Conservation (phyloP, 2,797 vertebrate genomes). For the Sebastes variabilis region DNA sequence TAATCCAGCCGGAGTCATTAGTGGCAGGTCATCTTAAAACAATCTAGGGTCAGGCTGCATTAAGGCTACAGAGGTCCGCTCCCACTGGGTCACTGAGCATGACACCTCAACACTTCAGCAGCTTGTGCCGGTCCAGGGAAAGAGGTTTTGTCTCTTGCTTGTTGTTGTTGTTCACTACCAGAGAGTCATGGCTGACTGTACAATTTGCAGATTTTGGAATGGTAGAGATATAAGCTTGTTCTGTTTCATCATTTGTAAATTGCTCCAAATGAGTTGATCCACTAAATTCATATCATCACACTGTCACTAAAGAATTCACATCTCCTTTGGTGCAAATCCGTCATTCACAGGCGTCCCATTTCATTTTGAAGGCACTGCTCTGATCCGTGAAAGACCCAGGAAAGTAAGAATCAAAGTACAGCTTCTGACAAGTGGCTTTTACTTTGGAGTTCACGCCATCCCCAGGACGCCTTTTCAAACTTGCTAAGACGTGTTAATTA, state of each 20-base stretch:
- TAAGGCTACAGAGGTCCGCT: constrained; percentile 46
- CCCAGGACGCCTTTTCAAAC: constrained; percentile 43
- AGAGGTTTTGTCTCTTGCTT: not conserved
- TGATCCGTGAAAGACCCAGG: constrained; percentile 1
- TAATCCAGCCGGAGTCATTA: constrained; percentile 77
- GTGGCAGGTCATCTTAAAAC: constrained; percentile 70
- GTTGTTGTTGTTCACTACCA: not conserved
- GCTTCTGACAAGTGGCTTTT: constrained; percentile 34
- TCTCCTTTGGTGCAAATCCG: not conserved
- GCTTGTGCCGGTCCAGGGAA: not conserved
- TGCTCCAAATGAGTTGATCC: not conserved
- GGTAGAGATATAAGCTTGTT: not conserved
- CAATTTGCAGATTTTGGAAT: not conserved
- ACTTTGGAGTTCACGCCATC: constrained; percentile 22
- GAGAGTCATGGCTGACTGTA: not conserved
- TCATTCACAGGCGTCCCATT: not conserved
- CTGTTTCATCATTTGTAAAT: not conserved
- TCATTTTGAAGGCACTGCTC: not conserved
- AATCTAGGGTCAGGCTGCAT: constrained; percentile 67
- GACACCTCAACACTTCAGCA: constrained; percentile 32
- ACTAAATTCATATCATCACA: not conserved
- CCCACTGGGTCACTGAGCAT: constrained; percentile 62
- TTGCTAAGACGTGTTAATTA: constrained; percentile 59
- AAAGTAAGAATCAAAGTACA: constrained; percentile 15
- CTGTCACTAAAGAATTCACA: not conserved